A percentile compares a stretch with the other conserved stretches of the same genome.
Conservation (phyloP, 2,113 vertebrate species). For the Anolis sagrei region DNA sequence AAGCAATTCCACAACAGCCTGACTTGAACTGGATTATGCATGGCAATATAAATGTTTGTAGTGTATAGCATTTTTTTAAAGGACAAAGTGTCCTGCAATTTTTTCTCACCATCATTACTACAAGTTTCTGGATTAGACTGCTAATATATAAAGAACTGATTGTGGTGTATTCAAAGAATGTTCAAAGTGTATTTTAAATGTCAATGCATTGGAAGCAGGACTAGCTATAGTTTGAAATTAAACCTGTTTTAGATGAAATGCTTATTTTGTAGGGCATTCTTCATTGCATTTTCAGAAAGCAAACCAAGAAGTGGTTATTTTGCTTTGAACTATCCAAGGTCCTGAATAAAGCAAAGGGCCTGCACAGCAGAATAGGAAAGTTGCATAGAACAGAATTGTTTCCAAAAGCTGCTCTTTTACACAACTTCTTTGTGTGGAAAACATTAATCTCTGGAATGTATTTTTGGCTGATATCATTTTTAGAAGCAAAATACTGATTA, state of each 20-base stretch:
- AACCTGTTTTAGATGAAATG: neutral
- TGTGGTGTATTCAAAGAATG: neutral
- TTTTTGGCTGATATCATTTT: neutral
- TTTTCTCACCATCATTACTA: neutral
- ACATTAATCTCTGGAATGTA: neutral
- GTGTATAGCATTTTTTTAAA: neutral
- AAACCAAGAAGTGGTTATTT: neutral
- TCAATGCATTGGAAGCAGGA: neutral
- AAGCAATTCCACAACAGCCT: neutral
- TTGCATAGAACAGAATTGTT: neutral
- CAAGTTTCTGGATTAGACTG: neutral
- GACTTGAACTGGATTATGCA: neutral
- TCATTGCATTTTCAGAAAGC: neutral
- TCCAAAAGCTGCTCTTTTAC: neutral
- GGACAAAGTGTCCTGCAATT: neutral
- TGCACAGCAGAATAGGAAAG: neutral
- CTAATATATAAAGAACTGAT: neutral
- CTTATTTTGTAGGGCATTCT: neutral
- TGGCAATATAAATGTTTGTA: neutral
- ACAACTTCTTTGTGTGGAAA: neutral
- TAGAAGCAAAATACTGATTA: neutral
- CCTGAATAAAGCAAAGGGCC: neutral
- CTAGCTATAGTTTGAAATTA: rapidly evolving
- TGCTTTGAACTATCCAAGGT: slow-evolving; percentile 37
- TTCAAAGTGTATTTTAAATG: neutral